Evolutionary conservation across 2,888 invertebrate genomes (phyloP).

Genomic region (Exocentrus adspersus): DNA sequence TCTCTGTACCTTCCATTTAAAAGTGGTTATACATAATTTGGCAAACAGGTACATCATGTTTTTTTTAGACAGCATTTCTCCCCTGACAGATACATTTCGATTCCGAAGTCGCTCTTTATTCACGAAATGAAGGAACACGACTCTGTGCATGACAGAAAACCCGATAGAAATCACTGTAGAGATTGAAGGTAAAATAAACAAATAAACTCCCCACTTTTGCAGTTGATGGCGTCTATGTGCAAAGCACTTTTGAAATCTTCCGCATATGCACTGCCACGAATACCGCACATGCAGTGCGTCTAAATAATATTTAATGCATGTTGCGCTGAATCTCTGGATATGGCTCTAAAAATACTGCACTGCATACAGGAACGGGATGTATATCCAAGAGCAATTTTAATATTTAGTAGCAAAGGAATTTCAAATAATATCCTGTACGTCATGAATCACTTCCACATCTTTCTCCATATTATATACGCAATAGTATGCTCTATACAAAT

Average conservation of each 20-base stretch:
- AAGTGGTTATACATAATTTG: too few species aligned
- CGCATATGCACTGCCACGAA: conserved; percentile 8
- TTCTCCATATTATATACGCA: too few species aligned
- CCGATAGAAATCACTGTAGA: background rate
- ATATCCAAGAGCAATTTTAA: background rate
- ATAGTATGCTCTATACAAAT: too few species aligned
- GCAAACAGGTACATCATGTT: too few species aligned
- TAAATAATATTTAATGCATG: conserved; percentile 14
- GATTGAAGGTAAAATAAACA: conserved; percentile 9
- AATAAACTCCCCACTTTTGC: background rate
- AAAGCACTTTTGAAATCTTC: conserved; percentile 10
- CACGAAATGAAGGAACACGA: background rate
- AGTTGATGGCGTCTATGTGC: conserved; percentile 14
- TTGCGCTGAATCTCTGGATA: conserved; percentile 5
- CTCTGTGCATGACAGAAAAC: conserved; percentile 4
- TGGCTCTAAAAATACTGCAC: conserved; percentile 19
- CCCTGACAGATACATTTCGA: background rate
- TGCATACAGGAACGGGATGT: conserved; percentile 1
- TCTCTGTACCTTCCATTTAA: too few species aligned
- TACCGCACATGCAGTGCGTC: conserved; percentile 5
- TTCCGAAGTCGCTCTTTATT: conserved; percentile 2
- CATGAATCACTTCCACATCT: too few species aligned
- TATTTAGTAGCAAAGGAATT: background rate
- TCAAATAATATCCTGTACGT: background rate
- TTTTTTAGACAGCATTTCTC: background rate